A percentile compares a stretch with the other conserved stretches of the same genome.
These are phyloP conservation scores for Arion vulgaris DNA, from an alignment of 1,140 invertebrate genomes.

Conservation along the genomic window DNA sequence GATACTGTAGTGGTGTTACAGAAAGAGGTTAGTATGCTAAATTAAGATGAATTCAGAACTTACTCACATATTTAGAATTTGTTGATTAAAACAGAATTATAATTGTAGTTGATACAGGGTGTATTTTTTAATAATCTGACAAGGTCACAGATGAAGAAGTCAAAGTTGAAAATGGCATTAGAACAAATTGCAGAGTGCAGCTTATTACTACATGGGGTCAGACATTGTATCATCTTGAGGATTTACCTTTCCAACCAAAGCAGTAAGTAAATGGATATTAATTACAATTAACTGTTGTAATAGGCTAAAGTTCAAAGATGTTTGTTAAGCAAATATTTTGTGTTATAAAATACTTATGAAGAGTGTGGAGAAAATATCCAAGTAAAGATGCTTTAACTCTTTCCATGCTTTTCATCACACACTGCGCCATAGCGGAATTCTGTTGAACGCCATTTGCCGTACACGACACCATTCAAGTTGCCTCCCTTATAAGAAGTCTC, in stretches of 20 bases:
- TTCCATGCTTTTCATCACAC: too few relatives aligned
- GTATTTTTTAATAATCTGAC: not conserved
- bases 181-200: conserved; percentile 55
- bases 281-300: too few relatives aligned
- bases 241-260: conserved; percentile 66
- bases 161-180: conserved; percentile 65
- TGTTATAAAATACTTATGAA: not conserved
- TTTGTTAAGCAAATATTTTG: not conserved
- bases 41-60: not conserved
- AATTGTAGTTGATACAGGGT: not conserved
- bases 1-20: conserved; percentile 61
- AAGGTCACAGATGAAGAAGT: conserved; percentile 70
- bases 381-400: too few relatives aligned
- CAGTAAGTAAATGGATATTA: conserved; percentile 51
- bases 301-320: not conserved
- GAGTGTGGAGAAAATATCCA: too few relatives aligned
- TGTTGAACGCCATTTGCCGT: too few relatives aligned
- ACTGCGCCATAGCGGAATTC: too few relatives aligned
- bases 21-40: conserved; percentile 58
- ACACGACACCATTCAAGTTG: too few relatives aligned
- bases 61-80: not conserved
- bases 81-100: not conserved
- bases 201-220: conserved; percentile 68
- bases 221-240: conserved; percentile 70
- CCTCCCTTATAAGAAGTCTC: too few relatives aligned